Conservation (phyloP, 2,888 invertebrate genomes). For the Drosophila barbarae region DNA sequence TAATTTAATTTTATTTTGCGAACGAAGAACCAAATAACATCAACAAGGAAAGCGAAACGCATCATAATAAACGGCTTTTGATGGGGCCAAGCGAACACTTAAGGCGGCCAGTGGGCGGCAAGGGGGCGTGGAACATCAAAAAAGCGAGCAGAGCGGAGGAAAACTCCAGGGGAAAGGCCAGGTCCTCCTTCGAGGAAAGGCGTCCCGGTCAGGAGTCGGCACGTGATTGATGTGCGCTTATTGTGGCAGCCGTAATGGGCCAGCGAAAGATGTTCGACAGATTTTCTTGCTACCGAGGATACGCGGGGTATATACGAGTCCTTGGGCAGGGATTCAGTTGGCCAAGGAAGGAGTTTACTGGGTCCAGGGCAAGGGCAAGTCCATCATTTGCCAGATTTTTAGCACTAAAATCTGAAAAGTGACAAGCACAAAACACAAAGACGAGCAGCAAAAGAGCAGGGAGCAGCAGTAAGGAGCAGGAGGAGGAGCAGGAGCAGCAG, state of each 20-base stretch:
- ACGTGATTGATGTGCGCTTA: constrained; percentile 65
- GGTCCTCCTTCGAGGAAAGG: constrained; percentile 3
- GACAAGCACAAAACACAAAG: background rate
- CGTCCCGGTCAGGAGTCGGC: constrained; percentile 26
- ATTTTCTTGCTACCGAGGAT: constrained; percentile 2
- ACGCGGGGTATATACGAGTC: background rate
- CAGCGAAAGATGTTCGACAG: constrained; percentile 11
- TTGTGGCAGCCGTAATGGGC: constrained; percentile 45
- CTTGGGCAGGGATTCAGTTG: background rate
- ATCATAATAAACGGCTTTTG: constrained; percentile 70
- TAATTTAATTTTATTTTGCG: constrained; percentile 63
- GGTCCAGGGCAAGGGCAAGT: background rate
- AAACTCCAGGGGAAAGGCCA: constrained; percentile 1
- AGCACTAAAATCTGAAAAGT: constrained; percentile 1
- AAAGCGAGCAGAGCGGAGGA: background rate
- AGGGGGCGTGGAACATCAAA: background rate
- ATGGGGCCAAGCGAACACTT: constrained; percentile 54
- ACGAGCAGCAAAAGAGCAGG: background rate
- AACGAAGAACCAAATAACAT: constrained; percentile 3
- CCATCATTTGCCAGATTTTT: background rate
- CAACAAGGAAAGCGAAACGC: constrained; percentile 44
- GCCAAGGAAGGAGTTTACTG: no score
- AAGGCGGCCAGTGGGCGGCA: constrained; percentile 14
- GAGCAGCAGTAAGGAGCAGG: no score
- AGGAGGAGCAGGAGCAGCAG: background rate